Evolutionary conservation across 2,888 invertebrate genomes (phyloP), one percentile per base, ranked within the genome.

Genomic region (Rhamphomyia laevipes): DNA sequence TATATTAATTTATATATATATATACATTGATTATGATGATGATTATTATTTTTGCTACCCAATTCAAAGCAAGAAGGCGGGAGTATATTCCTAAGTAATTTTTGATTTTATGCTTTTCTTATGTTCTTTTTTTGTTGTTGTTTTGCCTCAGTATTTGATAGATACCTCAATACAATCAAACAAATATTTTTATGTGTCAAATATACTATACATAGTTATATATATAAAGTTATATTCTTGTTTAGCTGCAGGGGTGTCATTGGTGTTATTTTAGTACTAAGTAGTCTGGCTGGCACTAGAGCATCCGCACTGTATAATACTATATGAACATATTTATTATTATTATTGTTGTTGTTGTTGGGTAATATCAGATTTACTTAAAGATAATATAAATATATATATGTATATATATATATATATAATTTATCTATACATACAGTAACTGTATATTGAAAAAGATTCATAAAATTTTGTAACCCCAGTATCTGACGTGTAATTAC

Each of bases 401-500:
- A n/a, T n/a, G n/a, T n/a, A n/a, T n/a, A n/a, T n/a, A n/a, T n/a
- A n/a, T n/a, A n/a, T n/a, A n/a, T n/a, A n/a, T n/a, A n/a, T n/a
- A n/a, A n/a, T 13, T 13, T 33, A 9, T 33, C 3, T n/a, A 35
- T 35, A n/a, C 35, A 35, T n/a, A n/a, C n/a, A n/a, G 21, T 10
- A 35, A 21, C 21, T n/a, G 23, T 2, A 27, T 27, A 27, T 21
- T 21, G 23, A 27, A 27, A 27, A 27, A 7, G 9, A 27, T 27
- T 27, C 21, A 21, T 5, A 21, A 4, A 21, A 21, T 21, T 21
- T 21, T 21, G 3, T 21, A 21, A 21, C 23, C 67, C 68, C 67
- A 68, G 68, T 68, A 65, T 66, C 65, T 64, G 64, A 66, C 68
- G 68, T 65, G 69, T 67, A 65, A 64, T 66, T 65, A 66, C 57